Conservation (phyloP, 2,888 invertebrate species). For the Baccha elongata region DNA sequence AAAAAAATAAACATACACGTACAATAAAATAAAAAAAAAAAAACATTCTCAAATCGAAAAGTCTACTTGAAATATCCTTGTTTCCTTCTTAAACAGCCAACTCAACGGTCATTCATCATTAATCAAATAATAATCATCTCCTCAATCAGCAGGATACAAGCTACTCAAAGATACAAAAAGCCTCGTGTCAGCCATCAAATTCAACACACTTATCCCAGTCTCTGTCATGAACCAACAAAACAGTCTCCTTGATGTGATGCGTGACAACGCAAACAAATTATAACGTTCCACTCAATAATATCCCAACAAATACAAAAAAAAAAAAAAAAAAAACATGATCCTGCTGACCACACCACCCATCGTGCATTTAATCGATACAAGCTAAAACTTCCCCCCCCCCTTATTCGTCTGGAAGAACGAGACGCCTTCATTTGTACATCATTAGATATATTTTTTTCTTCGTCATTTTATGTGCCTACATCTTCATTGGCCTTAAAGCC, state of each 20-base stretch:
- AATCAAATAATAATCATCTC: conserved; percentile 58
- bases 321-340: background rate
- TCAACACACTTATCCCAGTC: conserved; percentile 11
- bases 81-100: conserved; percentile 15
- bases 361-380: conserved; percentile 38
- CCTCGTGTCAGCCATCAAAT: conserved; percentile 30
- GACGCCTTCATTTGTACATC: conserved; percentile 64
- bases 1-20: too few relatives aligned
- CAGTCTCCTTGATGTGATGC: conserved; percentile 33
- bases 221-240: background rate
- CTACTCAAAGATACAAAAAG: background rate
- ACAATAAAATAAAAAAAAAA: too few relatives aligned
- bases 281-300: conserved; percentile 28
- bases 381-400: conserved; percentile 31
- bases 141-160: conserved; percentile 2
- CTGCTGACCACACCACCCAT: conserved; percentile 15
- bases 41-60: background rate
- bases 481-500: conserved; percentile 42
- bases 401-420: conserved; percentile 14
- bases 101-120: conserved; percentile 64
- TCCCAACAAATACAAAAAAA: background rate
- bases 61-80: background rate
- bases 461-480: conserved; percentile 9
- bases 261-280: conserved; percentile 66
- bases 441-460: conserved; percentile 43